These are phyloP conservation scores for Bufo gargarizans DNA, from an alignment of 2,113 vertebrate genomes.

Conservation along the genomic window DNA sequence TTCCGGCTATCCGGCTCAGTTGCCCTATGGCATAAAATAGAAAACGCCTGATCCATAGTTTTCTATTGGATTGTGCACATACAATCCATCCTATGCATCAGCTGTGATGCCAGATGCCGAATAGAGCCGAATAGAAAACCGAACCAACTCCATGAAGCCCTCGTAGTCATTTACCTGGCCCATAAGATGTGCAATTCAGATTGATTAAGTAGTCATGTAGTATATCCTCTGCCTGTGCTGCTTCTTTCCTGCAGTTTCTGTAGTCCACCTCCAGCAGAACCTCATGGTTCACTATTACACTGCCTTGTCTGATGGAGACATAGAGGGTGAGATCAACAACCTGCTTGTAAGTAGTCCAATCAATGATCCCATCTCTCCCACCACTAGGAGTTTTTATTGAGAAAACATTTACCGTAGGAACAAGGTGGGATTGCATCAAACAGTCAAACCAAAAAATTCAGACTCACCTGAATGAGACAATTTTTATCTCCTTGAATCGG, in stretches of 20 bases:
- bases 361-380: not conserved
- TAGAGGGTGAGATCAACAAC: not conserved
- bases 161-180: not conserved
- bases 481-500: slow-evolving; percentile 40
- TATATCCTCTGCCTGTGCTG: rapidly evolving
- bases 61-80: too few relatives aligned
- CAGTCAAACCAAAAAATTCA: not conserved
- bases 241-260: not conserved
- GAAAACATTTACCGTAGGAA: not conserved
- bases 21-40: too few relatives aligned
- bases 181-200: not conserved
- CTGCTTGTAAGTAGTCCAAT: too few relatives aligned
- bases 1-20: too few relatives aligned
- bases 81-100: too few relatives aligned
- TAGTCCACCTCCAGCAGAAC: slow-evolving; percentile 57
- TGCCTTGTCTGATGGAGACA: slow-evolving; percentile 45
- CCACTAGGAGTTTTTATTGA: not conserved
- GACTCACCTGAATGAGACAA: slow-evolving; percentile 60
- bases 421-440: too few relatives aligned
- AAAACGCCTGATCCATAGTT: too few relatives aligned
- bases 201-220: rapidly evolving
- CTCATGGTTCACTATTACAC: slow-evolving; percentile 59
- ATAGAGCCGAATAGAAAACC: too few relatives aligned
- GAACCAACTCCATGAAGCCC: too few relatives aligned
- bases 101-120: too few relatives aligned